Base-by-base conservation (phyloP, 2,888 invertebrate genomes). In the Dryadula phaetusa region DNA sequence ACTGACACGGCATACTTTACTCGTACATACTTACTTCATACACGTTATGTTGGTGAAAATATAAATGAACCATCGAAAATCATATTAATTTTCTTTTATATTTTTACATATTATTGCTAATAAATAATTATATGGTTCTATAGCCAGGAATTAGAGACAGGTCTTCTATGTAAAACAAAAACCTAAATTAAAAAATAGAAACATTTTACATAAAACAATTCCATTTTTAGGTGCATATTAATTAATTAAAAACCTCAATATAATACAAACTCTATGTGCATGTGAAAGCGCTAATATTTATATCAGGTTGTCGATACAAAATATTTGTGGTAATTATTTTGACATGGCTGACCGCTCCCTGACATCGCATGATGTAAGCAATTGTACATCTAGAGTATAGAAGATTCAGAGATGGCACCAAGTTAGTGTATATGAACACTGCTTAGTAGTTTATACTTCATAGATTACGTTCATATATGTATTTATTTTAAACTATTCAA, bases 291-390 rank as follows among this genome's bases (percentile, higher is more conserved):
- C 67, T 67, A 72, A 66, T 77, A 74, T 79, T 81, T 72, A 76
- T 79, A 81, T 77, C 73, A 73, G 70, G 78, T 80, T 81, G 85
- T 85, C 84, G 81, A 79, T 82, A 76, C 77, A 67, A 79, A 76
- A 82, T 81, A 83, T 83, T 80, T 76, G 77, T 77, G 76, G 81
- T 85, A 82, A 86, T 85, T 86, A 86, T 87, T 87, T 80, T 86
- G 87, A 87, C 88, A 86, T 81, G 72, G 28, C 63, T 64, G 70
- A 70, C 78, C 76, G 77, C 78, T 73, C 75, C 76, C 32, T 65
- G 60, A 68, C 61, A 58, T 42, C 47, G 68, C 47, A 49, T 69
- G 68, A 65, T 69, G 65, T 65, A 58, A 69, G 56, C 64, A 58
- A 64, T 64, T 64, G 64, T 63, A 63, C 56, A 25, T 16, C 8